Conservation (phyloP, 2,113 vertebrate genomes). For the Cacatua alba region DNA sequence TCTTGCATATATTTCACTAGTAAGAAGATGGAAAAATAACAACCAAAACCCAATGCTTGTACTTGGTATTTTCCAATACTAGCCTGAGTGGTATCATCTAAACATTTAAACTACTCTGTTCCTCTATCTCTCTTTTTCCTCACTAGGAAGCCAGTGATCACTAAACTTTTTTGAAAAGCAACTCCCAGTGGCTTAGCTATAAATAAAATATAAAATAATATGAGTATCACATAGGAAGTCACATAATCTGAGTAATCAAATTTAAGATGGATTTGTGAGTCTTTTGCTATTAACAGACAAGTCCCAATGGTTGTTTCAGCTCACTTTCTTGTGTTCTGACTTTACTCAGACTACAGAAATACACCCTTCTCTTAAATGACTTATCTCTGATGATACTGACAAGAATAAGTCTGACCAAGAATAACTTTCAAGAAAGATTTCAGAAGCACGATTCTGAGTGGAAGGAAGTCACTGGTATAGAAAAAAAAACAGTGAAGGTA, state of each 20-base stretch:
- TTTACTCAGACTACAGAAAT: not conserved
- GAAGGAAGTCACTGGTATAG: not conserved
- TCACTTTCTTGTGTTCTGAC: not conserved
- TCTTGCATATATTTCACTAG: conserved; percentile 30
- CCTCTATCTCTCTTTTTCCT: not conserved
- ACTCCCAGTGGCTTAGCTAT: not conserved
- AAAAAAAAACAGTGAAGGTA: not conserved
- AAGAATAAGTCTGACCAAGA: not conserved
- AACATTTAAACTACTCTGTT: not conserved
- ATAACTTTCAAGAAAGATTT: not conserved
- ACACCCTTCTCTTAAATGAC: not conserved
- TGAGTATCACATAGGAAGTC: not conserved
- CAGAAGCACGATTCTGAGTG: not conserved
- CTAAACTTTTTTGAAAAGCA: not conserved
- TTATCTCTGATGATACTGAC: not conserved
- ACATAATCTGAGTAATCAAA: not conserved
- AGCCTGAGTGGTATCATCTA: not conserved
- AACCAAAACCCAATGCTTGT: not conserved
- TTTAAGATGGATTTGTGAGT: not conserved
- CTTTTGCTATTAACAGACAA: not conserved
- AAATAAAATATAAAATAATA: not conserved
- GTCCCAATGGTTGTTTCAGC: not conserved
- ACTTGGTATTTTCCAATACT: not conserved
- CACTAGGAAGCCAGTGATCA: not conserved
- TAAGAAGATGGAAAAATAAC: not conserved